Percentiles rank a stretch among this genome's conserved stretches.
Conservation (phyloP, 2,888 invertebrate species). For the Leucophenga montana region DNA sequence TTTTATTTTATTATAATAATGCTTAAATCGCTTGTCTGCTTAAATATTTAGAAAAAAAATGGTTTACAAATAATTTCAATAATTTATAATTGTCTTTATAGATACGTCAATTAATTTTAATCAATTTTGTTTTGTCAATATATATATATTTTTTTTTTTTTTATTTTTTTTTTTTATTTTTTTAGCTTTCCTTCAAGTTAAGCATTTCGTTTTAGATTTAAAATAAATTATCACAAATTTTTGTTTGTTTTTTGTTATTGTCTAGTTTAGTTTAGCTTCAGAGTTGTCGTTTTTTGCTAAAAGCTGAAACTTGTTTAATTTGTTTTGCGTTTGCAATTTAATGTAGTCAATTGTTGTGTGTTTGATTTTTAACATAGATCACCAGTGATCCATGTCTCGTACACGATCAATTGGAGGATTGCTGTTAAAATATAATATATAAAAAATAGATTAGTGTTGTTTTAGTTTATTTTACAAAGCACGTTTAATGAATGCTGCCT, state of each 20-base stretch:
- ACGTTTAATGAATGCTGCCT: too few relatives aligned
- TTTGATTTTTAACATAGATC: slow-evolving; percentile 37
- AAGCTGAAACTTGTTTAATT: not conserved
- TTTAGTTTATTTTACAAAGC: not conserved
- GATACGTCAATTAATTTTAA: slow-evolving; percentile 45
- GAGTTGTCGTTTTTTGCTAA: not conserved
- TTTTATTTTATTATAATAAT: slow-evolving; percentile 2
- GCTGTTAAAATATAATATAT: slow-evolving; percentile 48
- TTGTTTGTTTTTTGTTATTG: slow-evolving; percentile 40
- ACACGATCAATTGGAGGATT: slow-evolving; percentile 72
- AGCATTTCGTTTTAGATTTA: slow-evolving; percentile 44
- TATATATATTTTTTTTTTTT: slow-evolving; percentile 15
- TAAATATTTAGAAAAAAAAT: too few relatives aligned
- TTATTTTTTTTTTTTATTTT: slow-evolving; percentile 26
- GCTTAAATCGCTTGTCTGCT: too few relatives aligned
- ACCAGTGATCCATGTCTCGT: slow-evolving; percentile 72
- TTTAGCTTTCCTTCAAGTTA: slow-evolving; percentile 18
- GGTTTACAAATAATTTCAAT: slow-evolving; percentile 5
- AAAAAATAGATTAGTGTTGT: not conserved
- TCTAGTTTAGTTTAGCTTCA: slow-evolving; percentile 6
- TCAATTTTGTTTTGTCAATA: slow-evolving; percentile 42
- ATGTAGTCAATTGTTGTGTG: too few relatives aligned
- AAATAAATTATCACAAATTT: slow-evolving; percentile 62
- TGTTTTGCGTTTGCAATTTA: not conserved
- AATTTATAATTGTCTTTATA: slow-evolving; percentile 25